A percentile compares a stretch with the other conserved stretches of the same genome.
phyloP scores from a whole-genome alignment of 1,140 invertebrate genomes.

The Bombus huntii region DNA sequence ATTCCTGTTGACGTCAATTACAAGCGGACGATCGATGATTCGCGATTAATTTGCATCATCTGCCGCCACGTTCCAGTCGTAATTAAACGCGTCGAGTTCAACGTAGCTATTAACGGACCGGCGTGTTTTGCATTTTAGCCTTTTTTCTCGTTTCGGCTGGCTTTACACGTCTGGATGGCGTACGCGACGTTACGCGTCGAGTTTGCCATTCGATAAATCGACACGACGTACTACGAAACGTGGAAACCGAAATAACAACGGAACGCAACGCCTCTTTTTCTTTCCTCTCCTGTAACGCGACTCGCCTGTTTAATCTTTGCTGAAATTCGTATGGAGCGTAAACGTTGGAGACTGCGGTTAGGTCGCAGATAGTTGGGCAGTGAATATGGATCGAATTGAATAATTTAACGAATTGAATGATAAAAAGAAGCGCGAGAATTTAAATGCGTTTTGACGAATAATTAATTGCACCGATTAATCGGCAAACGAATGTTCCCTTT shows the following conservation, averaged over 20 bases:
- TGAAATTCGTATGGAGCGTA: background rate
- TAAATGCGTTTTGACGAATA: background rate
- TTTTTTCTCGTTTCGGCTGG: background rate
- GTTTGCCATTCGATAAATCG: conserved; percentile 20
- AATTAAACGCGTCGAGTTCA: conserved; percentile 22
- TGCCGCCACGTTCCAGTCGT: conserved; percentile 1
- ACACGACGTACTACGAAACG: conserved; percentile 2
- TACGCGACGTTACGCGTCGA: background rate
- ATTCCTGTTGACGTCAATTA: conserved; percentile 29
- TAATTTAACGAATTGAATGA: no score
- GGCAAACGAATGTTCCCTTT: background rate
- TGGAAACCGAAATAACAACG: background rate
- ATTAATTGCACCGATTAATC: conserved; percentile 4
- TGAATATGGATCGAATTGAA: background rate
- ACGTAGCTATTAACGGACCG: background rate
- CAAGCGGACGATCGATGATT: conserved; percentile 7
- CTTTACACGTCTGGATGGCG: background rate
- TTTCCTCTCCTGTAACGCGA: background rate
- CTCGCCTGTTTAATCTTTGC: background rate
- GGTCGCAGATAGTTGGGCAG: no score
- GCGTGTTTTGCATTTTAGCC: conserved; percentile 1
- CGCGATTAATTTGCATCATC: conserved; percentile 41
- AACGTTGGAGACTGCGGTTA: background rate
- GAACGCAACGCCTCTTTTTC: background rate
- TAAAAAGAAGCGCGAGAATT: background rate